Conservation (phyloP, 1,140 invertebrate genomes). For the Saccostrea cuccullata region DNA sequence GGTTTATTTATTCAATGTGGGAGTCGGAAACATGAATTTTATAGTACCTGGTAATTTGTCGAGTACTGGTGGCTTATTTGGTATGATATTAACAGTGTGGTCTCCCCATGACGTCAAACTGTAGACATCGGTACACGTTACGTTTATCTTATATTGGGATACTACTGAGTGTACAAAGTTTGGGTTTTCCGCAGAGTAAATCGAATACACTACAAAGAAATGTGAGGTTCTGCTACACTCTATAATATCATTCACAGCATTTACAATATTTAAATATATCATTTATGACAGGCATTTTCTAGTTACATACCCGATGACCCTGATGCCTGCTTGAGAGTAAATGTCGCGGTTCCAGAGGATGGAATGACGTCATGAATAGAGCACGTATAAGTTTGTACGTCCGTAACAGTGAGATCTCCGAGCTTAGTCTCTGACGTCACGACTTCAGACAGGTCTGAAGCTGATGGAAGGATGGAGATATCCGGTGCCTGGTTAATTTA, state of each 20-base stretch:
- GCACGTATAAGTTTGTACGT: conserved; percentile 36
- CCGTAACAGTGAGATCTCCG: conserved; percentile 9
- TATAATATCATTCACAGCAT: background rate
- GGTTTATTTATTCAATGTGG: too few relatives aligned
- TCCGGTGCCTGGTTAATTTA: conserved; percentile 34
- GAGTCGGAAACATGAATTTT: background rate
- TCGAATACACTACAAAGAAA: conserved; percentile 32
- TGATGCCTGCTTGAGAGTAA: background rate
- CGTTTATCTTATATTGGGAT: conserved; percentile 24
- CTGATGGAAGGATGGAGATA: conserved; percentile 8
- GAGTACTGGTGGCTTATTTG: conserved; percentile 7
- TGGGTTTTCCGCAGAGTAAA: conserved; percentile 30
- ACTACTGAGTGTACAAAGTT: background rate
- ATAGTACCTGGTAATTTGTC: conserved; percentile 22
- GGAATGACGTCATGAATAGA: background rate
- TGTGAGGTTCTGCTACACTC: background rate
- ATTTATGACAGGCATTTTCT: background rate
- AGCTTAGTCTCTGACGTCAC: conserved; percentile 17
- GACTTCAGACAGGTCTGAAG: background rate
- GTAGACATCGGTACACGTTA: conserved; percentile 34
- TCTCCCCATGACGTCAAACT: conserved; percentile 37
- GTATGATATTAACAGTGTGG: conserved; percentile 9
- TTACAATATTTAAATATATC: background rate
- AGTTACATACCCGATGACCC: background rate
- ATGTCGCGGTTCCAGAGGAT: background rate